Evolutionary conservation across 2,888 invertebrate genomes (phyloP).

Genomic region (Athalia circularis): DNA sequence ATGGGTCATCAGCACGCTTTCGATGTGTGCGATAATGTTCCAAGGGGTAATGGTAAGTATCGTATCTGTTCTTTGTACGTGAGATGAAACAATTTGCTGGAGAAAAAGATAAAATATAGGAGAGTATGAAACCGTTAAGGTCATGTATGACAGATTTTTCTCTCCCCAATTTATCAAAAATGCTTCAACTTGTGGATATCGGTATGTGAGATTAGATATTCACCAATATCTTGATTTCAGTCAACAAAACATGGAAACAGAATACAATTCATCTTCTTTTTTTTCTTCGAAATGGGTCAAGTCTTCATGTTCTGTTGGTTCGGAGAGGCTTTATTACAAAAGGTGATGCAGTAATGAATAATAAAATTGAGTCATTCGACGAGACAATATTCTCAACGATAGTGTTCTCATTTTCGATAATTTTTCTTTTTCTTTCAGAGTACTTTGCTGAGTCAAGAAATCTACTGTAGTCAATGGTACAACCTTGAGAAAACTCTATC

Average conservation of each 20-base stretch:
- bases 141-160: no score
- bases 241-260: background rate
- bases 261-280: background rate
- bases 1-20: conserved; percentile 3
- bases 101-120: background rate
- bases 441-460: conserved; percentile 6
- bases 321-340: background rate
- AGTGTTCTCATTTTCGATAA: background rate
- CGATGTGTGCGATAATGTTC: conserved; percentile 26
- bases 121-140: background rate
- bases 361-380: background rate
- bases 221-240: background rate
- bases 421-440: conserved; percentile 6
- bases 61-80: background rate
- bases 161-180: no score
- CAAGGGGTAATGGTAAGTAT: background rate
- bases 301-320: conserved; percentile 1
- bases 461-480: conserved; percentile 29
- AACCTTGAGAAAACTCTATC: conserved; percentile 24
- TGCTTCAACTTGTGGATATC: no score
- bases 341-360: background rate
- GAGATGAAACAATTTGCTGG: conserved; percentile 22
- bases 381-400: background rate
- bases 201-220: no score
- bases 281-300: background rate